Percentiles rank a stretch among this genome's conserved stretches.
phyloP scores from a whole-genome alignment of 2,113 vertebrate species.

The Sinocyclocheilus rhinocerous region DNA sequence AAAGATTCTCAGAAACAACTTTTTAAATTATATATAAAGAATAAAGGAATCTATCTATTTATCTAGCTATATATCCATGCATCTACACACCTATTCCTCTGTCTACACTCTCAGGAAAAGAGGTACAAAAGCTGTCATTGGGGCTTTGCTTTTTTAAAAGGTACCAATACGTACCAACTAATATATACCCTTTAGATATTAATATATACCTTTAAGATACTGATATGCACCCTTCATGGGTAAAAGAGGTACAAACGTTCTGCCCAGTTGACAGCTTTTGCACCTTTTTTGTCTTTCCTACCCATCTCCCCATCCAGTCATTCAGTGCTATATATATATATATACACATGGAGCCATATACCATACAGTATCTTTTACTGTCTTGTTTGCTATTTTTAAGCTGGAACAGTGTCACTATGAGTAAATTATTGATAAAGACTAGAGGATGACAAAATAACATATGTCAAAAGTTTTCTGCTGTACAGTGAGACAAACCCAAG shows the following conservation, averaged over 20 bases:
- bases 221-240: too few species aligned
- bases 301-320: not conserved
- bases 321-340: not conserved
- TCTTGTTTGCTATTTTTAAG: slow-evolving; percentile 4
- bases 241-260: too few species aligned
- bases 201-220: too few species aligned
- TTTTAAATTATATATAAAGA: too few species aligned
- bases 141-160: too few species aligned
- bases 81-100: not conserved
- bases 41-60: not conserved
- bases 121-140: not conserved
- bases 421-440: not conserved
- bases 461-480: not conserved
- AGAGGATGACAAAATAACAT: not conserved
- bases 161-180: too few species aligned
- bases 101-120: not conserved
- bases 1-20: not conserved
- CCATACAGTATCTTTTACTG: not conserved
- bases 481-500: slow-evolving; percentile 5
- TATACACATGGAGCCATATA: not conserved
- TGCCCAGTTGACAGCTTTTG: too few species aligned
- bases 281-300: not conserved
- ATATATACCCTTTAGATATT: too few species aligned
- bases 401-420: not conserved
- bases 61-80: not conserved